These are phyloP conservation scores for Plebejus melissa DNA, from an alignment of 2,888 invertebrate genomes.

Conservation along the genomic window DNA sequence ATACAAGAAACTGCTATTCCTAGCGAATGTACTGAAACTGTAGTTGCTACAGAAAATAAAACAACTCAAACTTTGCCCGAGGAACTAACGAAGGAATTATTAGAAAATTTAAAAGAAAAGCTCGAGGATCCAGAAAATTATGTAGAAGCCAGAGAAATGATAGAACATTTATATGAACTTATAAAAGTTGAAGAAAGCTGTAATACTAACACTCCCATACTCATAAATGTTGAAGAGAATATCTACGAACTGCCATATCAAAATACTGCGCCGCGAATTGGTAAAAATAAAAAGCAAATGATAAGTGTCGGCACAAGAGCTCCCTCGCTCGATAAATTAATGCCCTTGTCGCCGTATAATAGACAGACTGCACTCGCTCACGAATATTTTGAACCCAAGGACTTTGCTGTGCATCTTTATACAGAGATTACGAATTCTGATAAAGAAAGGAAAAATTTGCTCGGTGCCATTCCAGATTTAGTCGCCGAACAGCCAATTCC, in stretches of 20 bases:
- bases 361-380: slow-evolving; percentile 63
- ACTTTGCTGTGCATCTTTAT: slow-evolving; percentile 79
- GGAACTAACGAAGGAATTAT: slow-evolving; percentile 85
- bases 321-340: slow-evolving; percentile 79
- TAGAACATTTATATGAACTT: slow-evolving; percentile 86
- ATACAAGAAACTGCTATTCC: slow-evolving; percentile 56
- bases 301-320: slow-evolving; percentile 78
- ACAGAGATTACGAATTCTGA: slow-evolving; percentile 78
- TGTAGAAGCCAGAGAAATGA: slow-evolving; percentile 86
- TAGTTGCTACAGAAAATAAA: slow-evolving; percentile 76
- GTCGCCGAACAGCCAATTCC: slow-evolving; percentile 63
- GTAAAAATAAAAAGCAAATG: slow-evolving; percentile 65
- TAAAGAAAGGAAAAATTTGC: slow-evolving; percentile 53
- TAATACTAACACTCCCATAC: slow-evolving; percentile 62
- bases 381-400: slow-evolving; percentile 76
- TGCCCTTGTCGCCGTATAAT: slow-evolving; percentile 70
- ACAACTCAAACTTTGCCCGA: slow-evolving; percentile 86
- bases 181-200: slow-evolving; percentile 85
- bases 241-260: slow-evolving; percentile 81
- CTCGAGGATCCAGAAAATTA: slow-evolving; percentile 86
- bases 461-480: slow-evolving; percentile 67
- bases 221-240: slow-evolving; percentile 66
- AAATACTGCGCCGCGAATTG: slow-evolving; percentile 59
- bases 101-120: slow-evolving; percentile 83
- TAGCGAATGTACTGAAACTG: slow-evolving; percentile 47